A percentile compares a stretch with the other conserved stretches of the same genome.
Conservation (phyloP, 2,888 invertebrate genomes). For the Drosophila pseudotakahashii region DNA sequence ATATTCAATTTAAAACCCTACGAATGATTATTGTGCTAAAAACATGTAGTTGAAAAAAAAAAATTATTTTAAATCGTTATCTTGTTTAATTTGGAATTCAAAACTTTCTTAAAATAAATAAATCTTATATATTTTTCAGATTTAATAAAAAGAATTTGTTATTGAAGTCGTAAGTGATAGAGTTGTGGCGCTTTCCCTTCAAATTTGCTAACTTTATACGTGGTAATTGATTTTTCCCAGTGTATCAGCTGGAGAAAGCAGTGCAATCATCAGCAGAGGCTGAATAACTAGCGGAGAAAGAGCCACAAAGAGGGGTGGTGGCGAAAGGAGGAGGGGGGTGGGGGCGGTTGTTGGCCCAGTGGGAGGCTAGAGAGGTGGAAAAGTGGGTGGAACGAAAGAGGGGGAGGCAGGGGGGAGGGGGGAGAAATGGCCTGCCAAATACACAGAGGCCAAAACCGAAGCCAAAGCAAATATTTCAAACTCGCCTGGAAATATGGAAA, state of each 20-base stretch:
- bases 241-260: constrained; percentile 13
- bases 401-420: not conserved
- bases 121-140: too few relatives aligned
- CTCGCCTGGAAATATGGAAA: constrained; percentile 72
- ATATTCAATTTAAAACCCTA: too few relatives aligned
- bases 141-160: too few relatives aligned
- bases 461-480: constrained; percentile 64
- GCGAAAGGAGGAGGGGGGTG: not conserved
- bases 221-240: not conserved
- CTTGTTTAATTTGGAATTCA: too few relatives aligned
- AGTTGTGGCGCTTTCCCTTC: too few relatives aligned
- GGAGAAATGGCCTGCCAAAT: constrained; percentile 19
- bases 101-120: too few relatives aligned
- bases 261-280: constrained; percentile 13
- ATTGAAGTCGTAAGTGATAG: too few relatives aligned
- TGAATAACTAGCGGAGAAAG: constrained; percentile 5
- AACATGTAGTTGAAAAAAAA: too few relatives aligned
- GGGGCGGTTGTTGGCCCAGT: too few relatives aligned
- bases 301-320: not conserved
- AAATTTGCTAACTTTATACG: not conserved
- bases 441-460: constrained; percentile 13
- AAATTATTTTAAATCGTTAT: too few relatives aligned
- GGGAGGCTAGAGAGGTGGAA: not conserved
- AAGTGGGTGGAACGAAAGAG: not conserved
- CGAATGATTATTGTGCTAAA: too few relatives aligned